These are phyloP conservation scores for Alcis repandata DNA, from an alignment of 2,888 invertebrate species.

Conservation along the genomic window DNA sequence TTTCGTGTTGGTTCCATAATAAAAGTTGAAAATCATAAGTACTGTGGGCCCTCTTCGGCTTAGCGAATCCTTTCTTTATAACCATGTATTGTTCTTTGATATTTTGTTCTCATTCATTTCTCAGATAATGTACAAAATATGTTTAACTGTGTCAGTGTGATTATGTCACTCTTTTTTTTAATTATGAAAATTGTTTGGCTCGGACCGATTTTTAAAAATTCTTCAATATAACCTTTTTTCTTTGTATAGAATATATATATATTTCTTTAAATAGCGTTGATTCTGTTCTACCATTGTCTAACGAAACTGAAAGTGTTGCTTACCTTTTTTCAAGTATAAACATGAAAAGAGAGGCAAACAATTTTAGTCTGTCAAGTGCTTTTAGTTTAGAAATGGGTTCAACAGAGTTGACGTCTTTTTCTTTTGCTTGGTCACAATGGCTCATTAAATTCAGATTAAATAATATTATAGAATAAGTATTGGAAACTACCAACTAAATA, in stretches of 20 bases:
- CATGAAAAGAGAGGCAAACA: not conserved
- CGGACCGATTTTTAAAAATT: not conserved
- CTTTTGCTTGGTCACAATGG: conserved; percentile 8
- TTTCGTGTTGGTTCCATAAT: too few relatives aligned
- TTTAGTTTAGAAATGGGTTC: too few relatives aligned
- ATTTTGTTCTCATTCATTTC: not conserved
- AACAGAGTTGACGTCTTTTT: too few relatives aligned
- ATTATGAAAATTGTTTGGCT: not conserved
- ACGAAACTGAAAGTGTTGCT: not conserved
- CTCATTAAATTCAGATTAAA: not conserved
- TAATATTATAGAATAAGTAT: not conserved
- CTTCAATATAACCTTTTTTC: not conserved
- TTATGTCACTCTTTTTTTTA: not conserved
- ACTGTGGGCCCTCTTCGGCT: too few relatives aligned
- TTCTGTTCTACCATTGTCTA: too few relatives aligned
- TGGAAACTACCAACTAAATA: too few relatives aligned
- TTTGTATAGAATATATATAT: not conserved
- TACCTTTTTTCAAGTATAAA: not conserved
- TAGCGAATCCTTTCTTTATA: too few relatives aligned
- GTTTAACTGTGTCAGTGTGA: conserved; percentile 6
- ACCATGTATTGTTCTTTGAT: too few relatives aligned
- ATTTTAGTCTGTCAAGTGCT: too few relatives aligned
- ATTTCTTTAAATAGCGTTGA: too few relatives aligned
- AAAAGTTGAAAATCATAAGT: too few relatives aligned
- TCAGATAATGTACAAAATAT: conserved; percentile 1